A percentile compares a stretch with the other conserved stretches of the same genome.
Conservation (phyloP, 2,888 invertebrate genomes). For the Amiota communis region DNA sequence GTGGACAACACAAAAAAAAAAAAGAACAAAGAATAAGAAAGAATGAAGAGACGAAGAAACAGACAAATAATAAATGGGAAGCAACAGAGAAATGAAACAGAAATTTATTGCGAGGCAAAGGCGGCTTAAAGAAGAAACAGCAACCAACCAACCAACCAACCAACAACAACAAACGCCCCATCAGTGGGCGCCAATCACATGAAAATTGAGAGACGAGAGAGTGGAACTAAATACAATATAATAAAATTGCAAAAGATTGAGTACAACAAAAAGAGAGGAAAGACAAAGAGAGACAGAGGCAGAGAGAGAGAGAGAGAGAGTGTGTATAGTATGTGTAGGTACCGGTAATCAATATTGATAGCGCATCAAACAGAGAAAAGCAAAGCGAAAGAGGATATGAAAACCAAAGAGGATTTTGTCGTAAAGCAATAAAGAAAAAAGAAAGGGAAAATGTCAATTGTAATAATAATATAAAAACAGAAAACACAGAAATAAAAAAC, state of each 20-base stretch:
- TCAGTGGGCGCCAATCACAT: conserved; percentile 6
- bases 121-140: neutral
- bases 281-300: conserved; percentile 28
- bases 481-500: conserved; percentile 38
- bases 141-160: neutral
- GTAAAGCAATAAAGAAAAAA: conserved; percentile 36
- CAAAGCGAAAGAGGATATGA: conserved; percentile 18
- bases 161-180: neutral
- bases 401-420: conserved; percentile 13
- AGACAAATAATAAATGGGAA: too few relatives aligned
- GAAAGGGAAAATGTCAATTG: conserved; percentile 55
- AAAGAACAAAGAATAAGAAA: neutral
- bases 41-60: too few relatives aligned
- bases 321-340: conserved; percentile 29
- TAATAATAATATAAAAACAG: conserved; percentile 31
- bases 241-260: conserved; percentile 42
- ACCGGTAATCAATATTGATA: conserved; percentile 66
- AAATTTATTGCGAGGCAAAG: conserved; percentile 2
- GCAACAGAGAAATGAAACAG: conserved; percentile 16
- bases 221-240: neutral
- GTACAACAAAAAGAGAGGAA: conserved; percentile 26
- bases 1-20: neutral
- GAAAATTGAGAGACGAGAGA: neutral
- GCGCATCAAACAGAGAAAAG: conserved; percentile 51
- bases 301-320: conserved; percentile 31